Base-by-base conservation (phyloP, 2,888 invertebrate genomes). In the Acrobasis consociella region DNA sequence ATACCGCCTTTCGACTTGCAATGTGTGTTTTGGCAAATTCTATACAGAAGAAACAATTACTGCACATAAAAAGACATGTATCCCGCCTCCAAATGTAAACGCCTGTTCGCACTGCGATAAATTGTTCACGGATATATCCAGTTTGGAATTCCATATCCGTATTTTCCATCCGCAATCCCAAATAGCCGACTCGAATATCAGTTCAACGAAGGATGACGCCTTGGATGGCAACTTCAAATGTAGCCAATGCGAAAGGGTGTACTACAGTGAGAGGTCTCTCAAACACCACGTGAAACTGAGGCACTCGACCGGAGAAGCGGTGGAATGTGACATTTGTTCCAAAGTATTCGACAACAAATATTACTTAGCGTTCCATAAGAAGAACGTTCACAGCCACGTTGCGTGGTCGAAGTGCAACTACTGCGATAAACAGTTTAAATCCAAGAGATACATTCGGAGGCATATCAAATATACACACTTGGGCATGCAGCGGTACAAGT, bases 391-490 rank as follows among this genome's bases (percentile, higher is more conserved):
- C 53, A 83, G 72, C 3, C 78, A 79, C 49, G 79, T 78, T 5
- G 72, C 81, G 0, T 82, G 82, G 80, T 82, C 86, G 0, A 82
- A 85, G 65, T 90, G 90, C n/a, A 86, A 87, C 38, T 87, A 86
- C 42, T 90, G 90, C 16, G 84, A 88, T 0, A 90, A 90, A 38
- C 75, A 81, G 2, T 90, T 90, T 16, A 89, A 87, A 72, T 86
- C 87, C 0, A 90, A 87, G 65, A 72, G 89, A 1, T 88, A 89
- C 63, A 88, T 90, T 0, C 69, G 87, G 0, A 64, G 89, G 0
- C 90, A 90, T 49, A 88, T 89, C 0, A 89, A 89, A 59, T 85
- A 85, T 16, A 88, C 86, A 0, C 91, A 91, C 71, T 68, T 87
- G 42, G 89, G 89, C 0, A 87, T 85, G 81, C 85, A 86, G 61